Evolutionary conservation across 2,113 vertebrate genomes (phyloP).

Genomic region (Syrrhaptes paradoxus): DNA sequence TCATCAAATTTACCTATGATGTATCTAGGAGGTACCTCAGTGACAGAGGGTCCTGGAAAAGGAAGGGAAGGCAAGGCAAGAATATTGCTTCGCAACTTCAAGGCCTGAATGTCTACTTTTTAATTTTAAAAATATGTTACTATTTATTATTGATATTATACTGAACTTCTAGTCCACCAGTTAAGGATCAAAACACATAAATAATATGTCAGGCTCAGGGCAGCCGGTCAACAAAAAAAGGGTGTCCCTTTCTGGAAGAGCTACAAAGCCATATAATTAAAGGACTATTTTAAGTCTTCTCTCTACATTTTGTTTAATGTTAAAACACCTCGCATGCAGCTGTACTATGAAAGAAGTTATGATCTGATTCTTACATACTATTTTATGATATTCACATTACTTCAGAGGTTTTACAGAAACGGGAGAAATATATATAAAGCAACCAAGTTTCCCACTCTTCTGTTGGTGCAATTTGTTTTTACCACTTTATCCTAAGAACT

Average conservation of each 20-base stretch:
- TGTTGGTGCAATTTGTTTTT: slow-evolving; percentile 59
- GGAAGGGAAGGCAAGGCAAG: neutral
- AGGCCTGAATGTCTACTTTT: neutral
- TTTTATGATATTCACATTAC: neutral
- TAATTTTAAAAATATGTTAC: neutral
- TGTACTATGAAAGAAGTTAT: neutral
- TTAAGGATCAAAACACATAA: neutral
- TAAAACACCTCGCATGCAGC: neutral
- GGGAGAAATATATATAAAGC: neutral
- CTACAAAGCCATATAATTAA: neutral
- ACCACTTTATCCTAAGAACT: slow-evolving; percentile 47
- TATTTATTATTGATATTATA: neutral
- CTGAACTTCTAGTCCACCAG: neutral
- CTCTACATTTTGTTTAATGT: neutral
- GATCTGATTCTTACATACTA: neutral
- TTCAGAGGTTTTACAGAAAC: neutral
- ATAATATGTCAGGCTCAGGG: neutral
- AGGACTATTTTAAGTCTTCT: neutral
- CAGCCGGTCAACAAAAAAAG: neutral
- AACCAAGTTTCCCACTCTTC: slow-evolving; percentile 2
- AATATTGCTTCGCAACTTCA: neutral
- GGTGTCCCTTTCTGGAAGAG: neutral
- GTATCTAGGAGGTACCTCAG: neutral
- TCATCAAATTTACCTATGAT: neutral
- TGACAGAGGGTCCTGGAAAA: neutral